Percentiles rank a stretch among this genome's conserved stretches.
Evolutionary conservation across 1,140 invertebrate species (phyloP).

Genomic region (Colletes latitarsis): DNA sequence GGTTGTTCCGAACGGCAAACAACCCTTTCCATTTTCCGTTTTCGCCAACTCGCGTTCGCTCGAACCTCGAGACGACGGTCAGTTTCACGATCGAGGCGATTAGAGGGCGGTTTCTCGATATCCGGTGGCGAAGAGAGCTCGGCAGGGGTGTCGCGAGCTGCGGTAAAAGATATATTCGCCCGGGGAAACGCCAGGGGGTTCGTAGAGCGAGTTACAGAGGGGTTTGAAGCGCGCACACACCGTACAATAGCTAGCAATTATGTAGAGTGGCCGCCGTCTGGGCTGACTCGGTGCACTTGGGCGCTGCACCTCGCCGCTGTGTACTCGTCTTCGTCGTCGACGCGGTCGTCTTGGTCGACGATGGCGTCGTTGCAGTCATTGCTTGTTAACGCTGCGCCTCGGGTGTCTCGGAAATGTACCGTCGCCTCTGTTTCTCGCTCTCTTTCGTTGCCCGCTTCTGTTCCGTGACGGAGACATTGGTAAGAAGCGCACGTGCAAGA

Average conservation of each 20-base stretch:
- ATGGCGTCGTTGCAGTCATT: constrained; percentile 54
- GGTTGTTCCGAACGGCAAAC: constrained; percentile 58
- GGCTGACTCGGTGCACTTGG: constrained; percentile 36
- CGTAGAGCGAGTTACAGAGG: not conserved
- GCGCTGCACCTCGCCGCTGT: not conserved
- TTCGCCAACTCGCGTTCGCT: constrained; percentile 10
- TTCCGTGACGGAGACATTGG: constrained; percentile 35
- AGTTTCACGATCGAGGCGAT: too few species aligned
- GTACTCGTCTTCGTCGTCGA: constrained; percentile 16
- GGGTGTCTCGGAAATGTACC: constrained; percentile 55
- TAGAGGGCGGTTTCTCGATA: too few species aligned
- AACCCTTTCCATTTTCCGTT: constrained; percentile 39
- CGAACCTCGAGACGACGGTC: not conserved
- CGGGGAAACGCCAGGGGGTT: not conserved
- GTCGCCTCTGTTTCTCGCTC: constrained; percentile 5
- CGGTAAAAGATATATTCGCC: constrained; percentile 29
- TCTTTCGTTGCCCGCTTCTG: not conserved
- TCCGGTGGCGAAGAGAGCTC: not conserved
- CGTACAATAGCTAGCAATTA: constrained; percentile 69
- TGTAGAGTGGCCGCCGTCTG: constrained; percentile 68
- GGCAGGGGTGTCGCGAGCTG: constrained; percentile 3
- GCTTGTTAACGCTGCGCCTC: constrained; percentile 63
- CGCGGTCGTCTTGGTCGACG: not conserved
- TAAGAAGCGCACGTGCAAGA: constrained; percentile 53
- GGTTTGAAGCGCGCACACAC: not conserved